Percentiles rank a stretch among this genome's conserved stretches.
Conservation (phyloP, 2,113 vertebrate species). For the Strix uralensis region DNA sequence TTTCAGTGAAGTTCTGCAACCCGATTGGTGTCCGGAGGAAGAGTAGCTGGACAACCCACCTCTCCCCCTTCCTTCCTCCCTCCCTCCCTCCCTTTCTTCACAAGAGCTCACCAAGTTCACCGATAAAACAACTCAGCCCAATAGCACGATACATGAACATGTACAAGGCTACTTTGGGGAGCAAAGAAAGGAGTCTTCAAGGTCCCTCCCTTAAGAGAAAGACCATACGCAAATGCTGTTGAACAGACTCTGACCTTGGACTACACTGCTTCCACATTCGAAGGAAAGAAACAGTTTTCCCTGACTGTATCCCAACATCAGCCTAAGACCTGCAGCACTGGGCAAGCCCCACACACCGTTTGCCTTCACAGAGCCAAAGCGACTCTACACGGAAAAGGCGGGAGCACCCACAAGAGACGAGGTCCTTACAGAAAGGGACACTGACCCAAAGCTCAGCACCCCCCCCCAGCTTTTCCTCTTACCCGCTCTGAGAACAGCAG, state of each 20-base stretch:
- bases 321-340: conserved; percentile 15
- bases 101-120: conserved; percentile 35
- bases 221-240: conserved; percentile 27
- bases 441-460: conserved; percentile 40
- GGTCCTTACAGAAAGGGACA: conserved; percentile 49
- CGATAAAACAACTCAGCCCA: conserved; percentile 48
- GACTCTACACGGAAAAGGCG: conserved; percentile 27
- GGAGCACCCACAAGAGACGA: conserved; percentile 21
- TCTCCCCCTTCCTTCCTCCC: conserved; percentile 35
- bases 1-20: conserved; percentile 70
- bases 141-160: not conserved
- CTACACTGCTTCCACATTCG: conserved; percentile 50
- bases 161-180: conserved; percentile 54
- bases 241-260: conserved; percentile 60
- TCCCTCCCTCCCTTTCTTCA: conserved; percentile 48
- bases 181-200: conserved; percentile 49
- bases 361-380: conserved; percentile 19
- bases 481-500: conserved; percentile 46
- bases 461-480: conserved; percentile 19
- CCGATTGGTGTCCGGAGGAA: conserved; percentile 35
- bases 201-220: not conserved
- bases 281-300: conserved; percentile 67
- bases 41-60: conserved; percentile 30
- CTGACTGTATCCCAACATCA: conserved; percentile 56
- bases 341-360: not conserved